These are phyloP conservation scores for Pogonocherus hispidulus DNA, from an alignment of 2,888 invertebrate species.

Conservation along the genomic window DNA sequence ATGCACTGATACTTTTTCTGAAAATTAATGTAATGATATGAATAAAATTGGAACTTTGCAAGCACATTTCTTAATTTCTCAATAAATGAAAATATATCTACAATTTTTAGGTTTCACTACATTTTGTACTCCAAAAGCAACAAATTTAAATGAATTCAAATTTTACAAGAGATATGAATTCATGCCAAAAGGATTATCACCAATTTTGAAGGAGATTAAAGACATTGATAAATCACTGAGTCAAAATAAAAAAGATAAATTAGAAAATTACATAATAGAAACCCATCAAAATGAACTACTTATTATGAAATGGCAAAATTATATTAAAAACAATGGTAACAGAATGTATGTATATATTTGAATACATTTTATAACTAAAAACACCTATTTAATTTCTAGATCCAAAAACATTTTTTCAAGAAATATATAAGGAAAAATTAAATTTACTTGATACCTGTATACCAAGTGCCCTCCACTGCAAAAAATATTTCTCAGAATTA, in stretches of 20 bases:
- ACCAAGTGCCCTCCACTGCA: constrained; percentile 49
- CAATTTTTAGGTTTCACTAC: constrained; percentile 35
- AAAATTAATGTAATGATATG: background rate
- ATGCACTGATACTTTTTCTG: too few species aligned
- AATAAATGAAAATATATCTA: background rate
- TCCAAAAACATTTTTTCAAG: constrained; percentile 61
- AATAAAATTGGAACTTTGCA: too few species aligned
- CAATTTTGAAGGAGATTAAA: constrained; percentile 68
- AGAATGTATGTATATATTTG: background rate
- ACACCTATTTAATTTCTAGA: constrained; percentile 54
- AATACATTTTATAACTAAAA: background rate
- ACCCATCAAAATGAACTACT: constrained; percentile 62
- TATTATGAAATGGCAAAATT: constrained; percentile 65
- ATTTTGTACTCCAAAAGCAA: constrained; percentile 46
- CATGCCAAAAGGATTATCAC: constrained; percentile 75
- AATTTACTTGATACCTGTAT: constrained; percentile 57
- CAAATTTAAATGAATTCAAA: constrained; percentile 60
- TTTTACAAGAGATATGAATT: constrained; percentile 69
- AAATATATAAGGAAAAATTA: constrained; percentile 61
- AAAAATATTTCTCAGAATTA: constrained; percentile 30
- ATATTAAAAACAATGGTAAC: constrained; percentile 57
- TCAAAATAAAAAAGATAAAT: constrained; percentile 59
- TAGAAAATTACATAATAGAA: constrained; percentile 62
- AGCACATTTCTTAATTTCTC: background rate
- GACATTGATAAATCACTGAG: constrained; percentile 57